Evolutionary conservation across 2,888 invertebrate genomes (phyloP), one percentile per base, ranked within the genome.

Genomic region (Dolichomitus sp.): DNA sequence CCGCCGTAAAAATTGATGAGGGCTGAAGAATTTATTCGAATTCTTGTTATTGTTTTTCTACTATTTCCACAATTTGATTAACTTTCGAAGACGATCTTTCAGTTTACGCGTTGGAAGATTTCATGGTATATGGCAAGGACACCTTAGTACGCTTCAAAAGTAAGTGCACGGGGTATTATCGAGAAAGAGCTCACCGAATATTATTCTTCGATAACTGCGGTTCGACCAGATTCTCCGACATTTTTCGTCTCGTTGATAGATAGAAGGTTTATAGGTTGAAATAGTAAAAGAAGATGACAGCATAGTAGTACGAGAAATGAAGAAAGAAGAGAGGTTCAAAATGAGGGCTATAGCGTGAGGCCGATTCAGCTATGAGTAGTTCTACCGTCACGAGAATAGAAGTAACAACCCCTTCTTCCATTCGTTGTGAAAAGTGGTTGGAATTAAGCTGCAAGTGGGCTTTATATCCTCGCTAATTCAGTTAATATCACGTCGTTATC

Each of bases 391-490:
- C 69, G 78, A 74, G 84, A 86, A 82, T 85, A 84, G 79, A 79
- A 75, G 61, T 80, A 84, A 80, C 81, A 81, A 85, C 80, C 63
- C 81, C 37, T 76, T 66, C 61, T 83, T 81, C 81, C 78, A 80
- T 83, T 81, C 83, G 85, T 86, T 80, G 59, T 72, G 66, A 76
- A 80, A 87, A 87, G 87, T 85, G 86, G 89, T 83, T 80, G 84
- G 86, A 86, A 90, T 90, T 89, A 90, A 90, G 88, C 87, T 88
- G 87, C 90, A 87, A 88, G 89, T 88, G 88, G 88, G 86, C 87
- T 88, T 88, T 89, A 89, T 87, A 90, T 89, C 86, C 87, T 80
- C 80, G 87, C 86, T 90, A 90, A 90, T 90, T 90, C 87, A 87
- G 87, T 89, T 89, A 90, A 88, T 88, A 87, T 85, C 79, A 85